Evolutionary conservation across 2,888 invertebrate genomes (phyloP).

Genomic region (Lasius platythorax): DNA sequence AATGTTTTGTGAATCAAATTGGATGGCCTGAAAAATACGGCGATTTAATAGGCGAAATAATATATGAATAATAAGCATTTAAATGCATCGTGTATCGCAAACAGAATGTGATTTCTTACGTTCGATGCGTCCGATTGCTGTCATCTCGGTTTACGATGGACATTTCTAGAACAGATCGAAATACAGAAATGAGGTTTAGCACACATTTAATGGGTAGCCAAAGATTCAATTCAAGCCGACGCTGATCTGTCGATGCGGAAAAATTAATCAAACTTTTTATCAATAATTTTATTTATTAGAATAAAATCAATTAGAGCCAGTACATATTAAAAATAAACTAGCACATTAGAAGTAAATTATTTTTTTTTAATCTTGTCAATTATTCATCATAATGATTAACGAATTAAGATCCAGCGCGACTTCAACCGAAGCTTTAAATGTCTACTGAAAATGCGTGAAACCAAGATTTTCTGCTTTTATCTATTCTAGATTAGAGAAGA

Average conservation of each 20-base stretch:
- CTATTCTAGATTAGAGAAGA: slow-evolving; percentile 39
- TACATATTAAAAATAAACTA: neutral
- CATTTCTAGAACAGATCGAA: slow-evolving; percentile 41
- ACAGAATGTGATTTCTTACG: slow-evolving; percentile 44
- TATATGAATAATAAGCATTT: slow-evolving; percentile 1
- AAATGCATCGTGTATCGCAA: neutral
- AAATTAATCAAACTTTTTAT: slow-evolving; percentile 9
- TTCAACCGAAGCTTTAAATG: slow-evolving; percentile 21
- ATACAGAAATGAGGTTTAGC: slow-evolving; percentile 45
- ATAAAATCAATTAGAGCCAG: neutral
- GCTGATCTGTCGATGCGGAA: neutral
- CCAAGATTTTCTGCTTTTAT: slow-evolving; percentile 38
- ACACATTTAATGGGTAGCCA: slow-evolving; percentile 28
- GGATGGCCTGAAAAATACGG: neutral
- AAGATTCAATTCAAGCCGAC: slow-evolving; percentile 33
- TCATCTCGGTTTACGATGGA: slow-evolving; percentile 24
- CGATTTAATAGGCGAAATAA: neutral
- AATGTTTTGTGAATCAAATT: neutral
- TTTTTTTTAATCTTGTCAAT: neutral
- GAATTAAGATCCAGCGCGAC: neutral
- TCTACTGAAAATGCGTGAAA: slow-evolving; percentile 45
- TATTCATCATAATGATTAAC: neutral
- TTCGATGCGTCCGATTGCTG: slow-evolving; percentile 38
- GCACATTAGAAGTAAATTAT: neutral
- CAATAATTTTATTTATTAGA: neutral